A percentile compares a stretch with the other conserved stretches of the same genome.
Evolutionary conservation across 2,888 invertebrate genomes (phyloP).

Genomic region (Xestoiulus laeticollis): DNA sequence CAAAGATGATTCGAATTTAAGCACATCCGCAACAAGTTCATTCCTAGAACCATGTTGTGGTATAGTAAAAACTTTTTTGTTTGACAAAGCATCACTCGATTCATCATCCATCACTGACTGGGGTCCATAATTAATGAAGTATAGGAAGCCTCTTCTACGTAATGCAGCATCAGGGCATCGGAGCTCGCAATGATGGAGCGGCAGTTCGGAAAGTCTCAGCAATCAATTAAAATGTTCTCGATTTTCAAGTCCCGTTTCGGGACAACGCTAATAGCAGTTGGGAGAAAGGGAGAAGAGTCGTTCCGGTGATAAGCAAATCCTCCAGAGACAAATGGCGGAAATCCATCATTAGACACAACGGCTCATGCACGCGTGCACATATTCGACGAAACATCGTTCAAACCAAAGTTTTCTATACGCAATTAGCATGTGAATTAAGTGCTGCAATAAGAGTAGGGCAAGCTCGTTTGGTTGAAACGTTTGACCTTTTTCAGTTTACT

Average conservation of each 20-base stretch:
- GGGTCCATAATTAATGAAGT: not conserved
- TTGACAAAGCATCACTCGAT: not conserved
- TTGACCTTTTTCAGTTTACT: too few species aligned
- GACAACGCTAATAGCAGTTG: not conserved
- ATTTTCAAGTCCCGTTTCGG: not conserved
- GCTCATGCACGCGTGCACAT: not conserved
- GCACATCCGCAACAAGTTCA: not conserved
- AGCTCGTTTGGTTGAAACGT: too few species aligned
- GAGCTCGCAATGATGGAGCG: not conserved
- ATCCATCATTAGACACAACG: not conserved
- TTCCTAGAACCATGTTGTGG: not conserved
- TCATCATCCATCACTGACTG: not conserved
- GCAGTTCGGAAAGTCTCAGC: not conserved
- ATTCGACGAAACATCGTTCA: not conserved
- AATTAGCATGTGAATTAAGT: too few species aligned
- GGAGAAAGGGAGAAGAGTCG: not conserved
- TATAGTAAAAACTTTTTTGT: not conserved
- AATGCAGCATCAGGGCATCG: not conserved
- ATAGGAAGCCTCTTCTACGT: not conserved
- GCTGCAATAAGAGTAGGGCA: too few species aligned
- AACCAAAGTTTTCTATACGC: not conserved
- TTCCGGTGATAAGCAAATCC: constrained; percentile 1
- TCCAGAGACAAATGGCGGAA: not conserved
- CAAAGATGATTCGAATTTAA: too few species aligned
- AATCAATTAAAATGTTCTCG: not conserved